Evolutionary conservation across 2,113 vertebrate species (phyloP), one percentile per base, ranked within the genome.

Genomic region (Oryzias javanicus): DNA sequence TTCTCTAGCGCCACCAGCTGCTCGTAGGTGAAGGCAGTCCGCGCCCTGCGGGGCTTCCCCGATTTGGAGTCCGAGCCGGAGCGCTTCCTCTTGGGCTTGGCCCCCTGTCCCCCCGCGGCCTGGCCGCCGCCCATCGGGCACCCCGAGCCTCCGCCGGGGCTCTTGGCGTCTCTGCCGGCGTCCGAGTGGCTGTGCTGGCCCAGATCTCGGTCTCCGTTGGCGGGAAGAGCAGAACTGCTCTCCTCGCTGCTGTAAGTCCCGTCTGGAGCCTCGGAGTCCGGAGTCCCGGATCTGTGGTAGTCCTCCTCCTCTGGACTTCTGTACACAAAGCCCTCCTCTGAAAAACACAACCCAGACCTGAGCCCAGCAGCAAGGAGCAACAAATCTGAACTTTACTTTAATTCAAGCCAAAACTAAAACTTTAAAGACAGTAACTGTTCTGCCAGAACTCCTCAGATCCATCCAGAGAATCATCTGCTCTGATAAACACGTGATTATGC

Each of bases 11-110:
- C 94, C 86, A 97, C 95, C 71, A 97, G 91, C 92, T 97, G 95
- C 89, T 97, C 95, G 67, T 97, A 97, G 42, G 95, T 97, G 90
- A 97, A 97, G 64, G 95, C 95, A 55, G 95, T 97, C 89, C 95
- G 94, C 46, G 95, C 95, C 44, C 95, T 89, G 24, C 95, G 90
- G 46, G 95, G 95, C 83, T 97, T 97, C 3, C 95, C 95, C 0
- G 95, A 96, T 88, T 98, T 96, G 49, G 95, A 93, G 83, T 97
- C 96, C 0, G 95, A 94, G 63, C 95, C 95, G 0, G 94, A 91
- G 55, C 95, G 92, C 86, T 96, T 98, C 72, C 96, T 90, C 84
- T 98, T 96, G 60, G 94, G 91, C 55, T 96, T 96, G 25, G 83
- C 49, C 45, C 70, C 82, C 52, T 86, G 86, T 4, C 81, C 78